phyloP scores from a whole-genome alignment of 2,888 invertebrate species.

The Heliothis peltigera region DNA sequence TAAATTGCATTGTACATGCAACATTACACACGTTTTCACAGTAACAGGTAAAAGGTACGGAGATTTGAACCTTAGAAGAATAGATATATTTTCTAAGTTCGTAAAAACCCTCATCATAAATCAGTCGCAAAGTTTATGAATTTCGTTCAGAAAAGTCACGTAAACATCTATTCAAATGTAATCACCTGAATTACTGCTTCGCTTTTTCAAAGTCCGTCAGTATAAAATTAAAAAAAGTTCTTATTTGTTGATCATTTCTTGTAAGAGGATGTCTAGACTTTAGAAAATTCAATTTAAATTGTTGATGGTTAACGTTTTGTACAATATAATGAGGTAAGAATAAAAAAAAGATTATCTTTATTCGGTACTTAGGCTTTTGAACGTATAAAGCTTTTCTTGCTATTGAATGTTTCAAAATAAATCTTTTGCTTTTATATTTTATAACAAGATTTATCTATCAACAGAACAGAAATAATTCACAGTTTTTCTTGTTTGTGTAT shows the following conservation, averaged over 20 bases:
- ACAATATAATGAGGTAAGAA: not conserved
- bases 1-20: too few species aligned
- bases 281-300: constrained; percentile 3
- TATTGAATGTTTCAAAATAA: not conserved
- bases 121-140: not conserved
- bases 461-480: too few species aligned
- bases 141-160: not conserved
- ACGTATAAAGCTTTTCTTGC: not conserved
- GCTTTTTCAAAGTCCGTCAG: not conserved
- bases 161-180: not conserved
- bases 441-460: not conserved
- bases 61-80: too few species aligned
- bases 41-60: too few species aligned
- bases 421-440: not conserved
- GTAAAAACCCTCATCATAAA: not conserved
- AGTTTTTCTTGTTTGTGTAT: too few species aligned
- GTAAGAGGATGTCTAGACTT: constrained; percentile 1
- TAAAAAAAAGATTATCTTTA: not conserved
- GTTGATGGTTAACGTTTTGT: not conserved
- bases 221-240: constrained; percentile 8
- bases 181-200: not conserved
- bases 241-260: not conserved
- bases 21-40: too few species aligned
- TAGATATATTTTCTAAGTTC: too few species aligned
- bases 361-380: not conserved